Conservation (phyloP, 2,113 vertebrate genomes). For the Perca fluviatilis region DNA sequence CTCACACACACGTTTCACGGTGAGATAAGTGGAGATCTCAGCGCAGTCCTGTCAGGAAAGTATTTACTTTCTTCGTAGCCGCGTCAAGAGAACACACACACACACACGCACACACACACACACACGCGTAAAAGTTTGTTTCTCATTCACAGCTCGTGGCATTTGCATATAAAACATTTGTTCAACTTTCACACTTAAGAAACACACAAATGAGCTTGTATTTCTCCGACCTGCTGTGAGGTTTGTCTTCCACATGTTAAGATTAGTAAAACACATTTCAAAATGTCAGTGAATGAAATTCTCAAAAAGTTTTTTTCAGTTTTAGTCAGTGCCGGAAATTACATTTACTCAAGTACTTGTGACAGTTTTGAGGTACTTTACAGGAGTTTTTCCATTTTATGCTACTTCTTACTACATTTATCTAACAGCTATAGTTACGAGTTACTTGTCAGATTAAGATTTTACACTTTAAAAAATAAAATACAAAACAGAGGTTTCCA, state of each 20-base stretch:
- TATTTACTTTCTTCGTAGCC: slow-evolving; percentile 51
- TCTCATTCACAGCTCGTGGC: slow-evolving; percentile 38
- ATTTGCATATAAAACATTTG: slow-evolving; percentile 69
- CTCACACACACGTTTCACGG: slow-evolving; percentile 57
- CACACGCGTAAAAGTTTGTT: slow-evolving; percentile 38
- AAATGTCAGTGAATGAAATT: slow-evolving; percentile 38
- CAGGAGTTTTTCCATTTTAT: no score
- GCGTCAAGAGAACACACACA: slow-evolving; percentile 36
- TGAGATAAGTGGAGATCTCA: slow-evolving; percentile 62
- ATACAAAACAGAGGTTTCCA: neutral
- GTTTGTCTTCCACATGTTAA: slow-evolving; percentile 32
- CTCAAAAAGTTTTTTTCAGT: slow-evolving; percentile 31
- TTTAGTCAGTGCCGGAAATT: neutral
- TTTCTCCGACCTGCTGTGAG: slow-evolving; percentile 8
- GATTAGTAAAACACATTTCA: slow-evolving; percentile 41
- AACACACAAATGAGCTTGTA: slow-evolving; percentile 1
- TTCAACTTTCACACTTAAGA: slow-evolving; percentile 42
- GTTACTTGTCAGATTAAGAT: neutral
- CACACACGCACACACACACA: slow-evolving; percentile 2
- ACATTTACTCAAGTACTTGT: neutral
- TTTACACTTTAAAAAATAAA: neutral
- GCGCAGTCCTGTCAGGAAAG: slow-evolving; percentile 62
- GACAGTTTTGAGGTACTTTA: neutral
- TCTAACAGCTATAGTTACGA: neutral
- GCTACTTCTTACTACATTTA: no score